Base-by-base conservation (phyloP, 2,113 vertebrate genomes). In the Alces alces region DNA sequence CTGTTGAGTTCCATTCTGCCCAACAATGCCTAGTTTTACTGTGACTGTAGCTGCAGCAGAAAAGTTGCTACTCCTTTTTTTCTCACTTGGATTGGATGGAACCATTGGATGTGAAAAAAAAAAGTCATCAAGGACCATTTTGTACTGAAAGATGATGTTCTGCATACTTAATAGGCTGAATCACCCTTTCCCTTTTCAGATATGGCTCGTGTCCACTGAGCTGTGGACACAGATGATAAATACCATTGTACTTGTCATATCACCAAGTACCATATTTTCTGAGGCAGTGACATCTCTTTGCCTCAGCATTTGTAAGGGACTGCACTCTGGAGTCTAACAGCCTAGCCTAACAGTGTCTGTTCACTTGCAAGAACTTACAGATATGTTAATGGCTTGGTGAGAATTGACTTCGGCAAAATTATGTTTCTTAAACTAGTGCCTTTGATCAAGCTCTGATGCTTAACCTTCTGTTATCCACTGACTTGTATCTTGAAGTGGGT, bases 251-350 rank as follows among this genome's bases (percentile, higher is more conserved):
- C 73, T 97, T 94, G 45, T 92, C 92, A 92, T 93, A 85, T 97
- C 96, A 93, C 94, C 16, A 79, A 93, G 86, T 89, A 91, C 88
- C 97, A 97, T 92, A 86, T 96, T 97, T 97, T 92, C 95, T 16
- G 11, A 96, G 57, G 55, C n/a, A 28, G 5, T 78, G 58, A 64
- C 1, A 2, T 93, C 39, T 86, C 64, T 92, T 96, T 96, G 28
- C 82, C 78, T 96, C 93, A 93, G 80, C n/a, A 28, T 96, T 86
- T 93, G 27, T 86, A 89, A 96, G 54, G 60, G 43, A 10, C 61
- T 66, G 27, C 12, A n/a, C 43, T 84, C 43, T 17, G 58, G 66
- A 89, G 36, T 73, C 6, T 50, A 96, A 70, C 7, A 27, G 27
- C 45, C 30, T 23, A 76, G 57, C 17, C 73, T n/a, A 36, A 70